Conservation (phyloP, 2,113 vertebrate species). For the Cyprinus carpio region DNA sequence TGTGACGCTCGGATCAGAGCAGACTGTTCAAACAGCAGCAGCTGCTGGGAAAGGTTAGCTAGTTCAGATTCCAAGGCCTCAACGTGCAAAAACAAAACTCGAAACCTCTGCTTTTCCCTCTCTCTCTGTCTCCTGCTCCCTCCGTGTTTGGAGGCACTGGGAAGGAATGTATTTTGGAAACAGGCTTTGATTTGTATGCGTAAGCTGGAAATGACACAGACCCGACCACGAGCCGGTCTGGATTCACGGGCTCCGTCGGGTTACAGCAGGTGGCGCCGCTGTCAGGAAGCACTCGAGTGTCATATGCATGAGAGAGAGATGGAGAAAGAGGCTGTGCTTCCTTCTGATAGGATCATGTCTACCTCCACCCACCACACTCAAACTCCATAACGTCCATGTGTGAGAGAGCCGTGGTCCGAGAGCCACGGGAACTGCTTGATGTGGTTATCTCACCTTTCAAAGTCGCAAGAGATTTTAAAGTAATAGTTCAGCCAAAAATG, state of each 20-base stretch:
- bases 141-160: background rate
- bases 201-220: background rate
- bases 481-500: background rate
- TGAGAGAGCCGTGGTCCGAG: background rate
- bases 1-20: conserved; percentile 50
- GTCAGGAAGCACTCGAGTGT: background rate
- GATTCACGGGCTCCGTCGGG: background rate
- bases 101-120: conserved; percentile 33
- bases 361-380: conserved; percentile 8
- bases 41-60: conserved; percentile 58
- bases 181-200: background rate
- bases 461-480: no score
- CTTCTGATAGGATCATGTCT: conserved; percentile 35
- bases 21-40: conserved; percentile 43
- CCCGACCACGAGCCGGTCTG: background rate
- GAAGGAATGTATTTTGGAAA: conserved; percentile 30
- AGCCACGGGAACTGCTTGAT: background rate
- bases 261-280: background rate
- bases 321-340: conserved; percentile 36
- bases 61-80: conserved; percentile 56
- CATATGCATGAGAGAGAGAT: background rate
- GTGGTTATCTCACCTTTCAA: background rate
- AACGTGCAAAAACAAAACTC: conserved; percentile 52
- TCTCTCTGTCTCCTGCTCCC: background rate
- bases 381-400: background rate